Base-by-base conservation (phyloP, 2,113 vertebrate species). In the Bucco capensis region DNA sequence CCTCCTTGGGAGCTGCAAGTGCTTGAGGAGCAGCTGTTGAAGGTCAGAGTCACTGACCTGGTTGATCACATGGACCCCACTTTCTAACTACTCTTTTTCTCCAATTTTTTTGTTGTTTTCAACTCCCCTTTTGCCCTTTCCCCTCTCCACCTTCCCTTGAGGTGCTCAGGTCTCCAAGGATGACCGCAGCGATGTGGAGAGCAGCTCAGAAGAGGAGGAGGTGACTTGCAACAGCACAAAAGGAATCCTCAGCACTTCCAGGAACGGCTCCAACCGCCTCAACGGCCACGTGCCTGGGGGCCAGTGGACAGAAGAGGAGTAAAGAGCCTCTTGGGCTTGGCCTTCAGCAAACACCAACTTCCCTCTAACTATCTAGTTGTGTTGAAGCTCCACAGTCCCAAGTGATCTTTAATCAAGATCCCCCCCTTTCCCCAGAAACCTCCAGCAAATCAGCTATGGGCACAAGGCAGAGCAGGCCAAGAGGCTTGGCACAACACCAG, bases 171-270 rank as follows among this genome's bases (percentile, higher is more conserved):
- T 99, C 7, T 97, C 98, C 27, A 99, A 99, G 77, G 99, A 99
- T 57, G 99, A 99, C 51, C 98, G 99, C 94, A 99, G 99, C 4
- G 99, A 99, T 28, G 98, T 99, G 12, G 99, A 99, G 95, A 99
- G 98, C 98, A 99, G 99, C 97, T 99, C 99, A 3, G 99, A 98
- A 37, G 99, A 99, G 40, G 99, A 99, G 60, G 94, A 97, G 14
- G 93, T 54, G 40, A 80, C 87, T 66, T 86, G 93, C 86, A 95
- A 94, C 28, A 95, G 79, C 86, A 96, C 95, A 64, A 97, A 96
- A 92, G 95, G 96, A 82, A 81, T 96, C 73, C 82, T 87, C 73
- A 90, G 76, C 69, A 84, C 83, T 89, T 95, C 96, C 33, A 95
- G 89, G 57, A 99, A 98, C 19, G 98, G 98, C 75, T 98, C 98